A percentile compares a stretch with the other conserved stretches of the same genome.
phyloP scores from a whole-genome alignment of 2,113 vertebrate species.

The Spilogale gracilis region DNA sequence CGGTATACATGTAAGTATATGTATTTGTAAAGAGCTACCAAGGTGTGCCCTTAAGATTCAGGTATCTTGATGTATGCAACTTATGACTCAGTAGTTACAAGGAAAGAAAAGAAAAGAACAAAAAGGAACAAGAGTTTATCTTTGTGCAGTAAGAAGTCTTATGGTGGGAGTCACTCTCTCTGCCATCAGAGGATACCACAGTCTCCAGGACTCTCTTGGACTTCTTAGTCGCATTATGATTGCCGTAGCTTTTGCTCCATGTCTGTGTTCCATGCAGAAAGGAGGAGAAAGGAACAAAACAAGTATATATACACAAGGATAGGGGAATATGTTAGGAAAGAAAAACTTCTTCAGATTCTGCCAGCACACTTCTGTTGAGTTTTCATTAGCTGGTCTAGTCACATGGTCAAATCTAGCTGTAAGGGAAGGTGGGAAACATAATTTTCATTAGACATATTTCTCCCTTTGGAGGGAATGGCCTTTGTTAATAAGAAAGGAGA shows the following conservation, averaged over 20 bases:
- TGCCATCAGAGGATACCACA: not conserved
- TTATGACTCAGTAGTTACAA: not conserved
- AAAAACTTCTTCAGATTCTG: not conserved
- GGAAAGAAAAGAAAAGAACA: not conserved
- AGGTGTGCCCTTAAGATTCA: not conserved
- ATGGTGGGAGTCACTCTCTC: not conserved
- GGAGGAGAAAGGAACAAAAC: not conserved
- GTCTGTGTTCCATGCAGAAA: not conserved
- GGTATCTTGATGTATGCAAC: not conserved
- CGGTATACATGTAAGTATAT: not conserved
- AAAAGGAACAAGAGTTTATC: not conserved
- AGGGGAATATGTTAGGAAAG: not conserved
- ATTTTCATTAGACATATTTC: not conserved
- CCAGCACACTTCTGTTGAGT: not conserved
- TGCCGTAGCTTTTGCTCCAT: not conserved
- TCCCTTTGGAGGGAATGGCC: not conserved
- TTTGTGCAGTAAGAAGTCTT: not conserved
- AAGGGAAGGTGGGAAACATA: not conserved
- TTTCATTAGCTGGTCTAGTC: not conserved
- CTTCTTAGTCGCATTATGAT: not conserved
- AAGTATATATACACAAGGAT: not conserved
- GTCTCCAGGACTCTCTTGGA: not conserved
- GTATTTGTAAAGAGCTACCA: not conserved
- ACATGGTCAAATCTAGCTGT: not conserved
- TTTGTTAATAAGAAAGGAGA: not conserved